Percentiles rank a stretch among this genome's conserved stretches.
Conservation (phyloP, 2,797 vertebrate genomes). For the Clarias laeviceps region DNA sequence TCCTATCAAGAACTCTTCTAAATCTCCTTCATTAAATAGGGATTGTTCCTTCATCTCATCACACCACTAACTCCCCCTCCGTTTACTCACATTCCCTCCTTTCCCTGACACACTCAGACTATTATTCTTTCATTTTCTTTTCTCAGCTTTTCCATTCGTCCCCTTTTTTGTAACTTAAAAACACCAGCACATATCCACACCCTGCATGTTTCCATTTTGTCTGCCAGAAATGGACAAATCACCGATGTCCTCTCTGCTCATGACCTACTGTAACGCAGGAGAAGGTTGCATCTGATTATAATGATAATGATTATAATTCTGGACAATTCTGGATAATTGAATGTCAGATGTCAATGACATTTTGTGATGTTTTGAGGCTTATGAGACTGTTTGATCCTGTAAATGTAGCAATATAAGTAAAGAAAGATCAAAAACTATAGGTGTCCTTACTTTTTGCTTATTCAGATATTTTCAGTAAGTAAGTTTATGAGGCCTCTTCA, state of each 20-base stretch:
- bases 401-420: neutral
- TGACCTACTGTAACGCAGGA: neutral
- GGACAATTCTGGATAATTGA: neutral
- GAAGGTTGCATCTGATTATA: neutral
- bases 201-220: neutral
- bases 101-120: slow-evolving; percentile 2
- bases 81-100: neutral
- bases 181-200: neutral
- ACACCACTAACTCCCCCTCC: neutral
- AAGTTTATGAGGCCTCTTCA: neutral
- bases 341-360: neutral
- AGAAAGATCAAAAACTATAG: neutral
- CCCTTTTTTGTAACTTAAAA: neutral
- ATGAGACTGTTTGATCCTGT: neutral
- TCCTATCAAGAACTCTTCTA: slow-evolving; percentile 49
- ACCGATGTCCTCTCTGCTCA: neutral
- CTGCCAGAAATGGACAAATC: slow-evolving; percentile 4
- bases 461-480: neutral
- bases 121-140: slow-evolving; percentile 15
- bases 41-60: slow-evolving; percentile 52
- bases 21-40: slow-evolving; percentile 56
- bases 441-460: neutral
- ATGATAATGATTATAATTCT: too few species aligned
- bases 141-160: slow-evolving; percentile 4
- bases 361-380: neutral